Conservation (phyloP, 2,113 vertebrate species). For the Ophthalmolycus amberensis region DNA sequence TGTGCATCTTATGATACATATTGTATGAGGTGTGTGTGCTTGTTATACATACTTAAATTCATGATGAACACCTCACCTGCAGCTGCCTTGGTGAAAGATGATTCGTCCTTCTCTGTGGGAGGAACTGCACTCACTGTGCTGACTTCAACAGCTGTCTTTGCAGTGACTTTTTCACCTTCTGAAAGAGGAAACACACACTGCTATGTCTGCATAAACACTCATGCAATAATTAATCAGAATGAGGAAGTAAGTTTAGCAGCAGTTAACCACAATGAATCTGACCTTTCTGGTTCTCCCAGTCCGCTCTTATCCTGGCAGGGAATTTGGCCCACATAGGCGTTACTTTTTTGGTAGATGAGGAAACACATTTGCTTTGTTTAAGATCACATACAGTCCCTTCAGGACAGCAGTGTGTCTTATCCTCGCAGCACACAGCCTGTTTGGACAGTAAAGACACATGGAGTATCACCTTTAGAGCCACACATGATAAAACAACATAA, state of each 20-base stretch:
- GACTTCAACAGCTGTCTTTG: neutral
- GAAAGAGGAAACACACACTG: neutral
- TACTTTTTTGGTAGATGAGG: conserved; percentile 51
- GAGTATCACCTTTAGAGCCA: neutral
- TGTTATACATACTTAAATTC: neutral
- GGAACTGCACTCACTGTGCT: conserved; percentile 31
- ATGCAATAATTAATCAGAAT: neutral
- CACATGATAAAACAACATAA: conserved; percentile 7
- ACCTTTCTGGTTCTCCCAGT: conserved; percentile 78
- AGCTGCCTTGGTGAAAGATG: conserved; percentile 26
- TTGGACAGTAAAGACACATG: conserved; percentile 6
- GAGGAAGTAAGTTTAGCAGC: neutral
- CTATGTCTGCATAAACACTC: no score
- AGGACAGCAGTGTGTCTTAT: conserved; percentile 81
- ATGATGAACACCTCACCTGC: conserved; percentile 9
- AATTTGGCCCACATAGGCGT: conserved; percentile 81
- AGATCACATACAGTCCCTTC: conserved; percentile 73
- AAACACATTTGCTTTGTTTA: conserved; percentile 63
- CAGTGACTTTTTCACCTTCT: conserved; percentile 27
- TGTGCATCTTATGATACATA: neutral
- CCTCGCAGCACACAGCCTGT: conserved; percentile 82
- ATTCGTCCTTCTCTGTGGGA: neutral
- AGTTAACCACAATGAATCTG: neutral
- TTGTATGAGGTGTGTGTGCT: neutral
- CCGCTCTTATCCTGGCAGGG: conserved; percentile 72